Evolutionary conservation across 2,113 vertebrate genomes (phyloP).

Genomic region (Tympanuchus pallidicinctus): DNA sequence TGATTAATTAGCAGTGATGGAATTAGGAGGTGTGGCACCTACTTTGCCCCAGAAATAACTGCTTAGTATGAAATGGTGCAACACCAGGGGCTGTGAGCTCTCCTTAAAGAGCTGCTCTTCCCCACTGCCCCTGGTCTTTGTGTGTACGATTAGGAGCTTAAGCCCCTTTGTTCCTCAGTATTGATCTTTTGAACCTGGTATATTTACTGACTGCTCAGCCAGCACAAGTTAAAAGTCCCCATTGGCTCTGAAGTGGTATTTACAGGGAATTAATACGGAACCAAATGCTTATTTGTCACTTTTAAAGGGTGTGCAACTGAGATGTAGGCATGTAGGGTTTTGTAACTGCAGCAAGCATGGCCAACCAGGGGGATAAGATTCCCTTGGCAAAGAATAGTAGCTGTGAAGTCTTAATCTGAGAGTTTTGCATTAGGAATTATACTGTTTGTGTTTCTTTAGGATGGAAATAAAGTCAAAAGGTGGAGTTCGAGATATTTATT

Average conservation of each 20-base stretch:
- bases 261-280: neutral
- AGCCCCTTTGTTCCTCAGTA: neutral
- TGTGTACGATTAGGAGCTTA: accelerated
- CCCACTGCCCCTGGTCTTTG: neutral
- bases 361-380: neutral
- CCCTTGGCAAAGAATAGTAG: neutral
- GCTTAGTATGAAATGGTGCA: neutral
- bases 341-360: neutral
- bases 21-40: neutral
- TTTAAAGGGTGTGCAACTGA: neutral
- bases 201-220: neutral
- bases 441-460: slow-evolving; percentile 12
- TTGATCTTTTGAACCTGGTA: neutral
- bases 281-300: neutral
- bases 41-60: neutral
- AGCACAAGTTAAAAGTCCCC: neutral
- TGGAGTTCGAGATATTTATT: neutral
- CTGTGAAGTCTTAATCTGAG: neutral
- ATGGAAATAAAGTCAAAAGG: neutral
- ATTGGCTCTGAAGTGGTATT: neutral
- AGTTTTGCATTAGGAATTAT: slow-evolving; percentile 1
- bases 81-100: neutral
- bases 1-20: neutral
- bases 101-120: neutral
- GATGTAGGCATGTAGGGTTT: neutral